Percentiles rank a stretch among this genome's conserved stretches.
Evolutionary conservation across 2,113 vertebrate species (phyloP).

Genomic region (Callospermophilus lateralis): DNA sequence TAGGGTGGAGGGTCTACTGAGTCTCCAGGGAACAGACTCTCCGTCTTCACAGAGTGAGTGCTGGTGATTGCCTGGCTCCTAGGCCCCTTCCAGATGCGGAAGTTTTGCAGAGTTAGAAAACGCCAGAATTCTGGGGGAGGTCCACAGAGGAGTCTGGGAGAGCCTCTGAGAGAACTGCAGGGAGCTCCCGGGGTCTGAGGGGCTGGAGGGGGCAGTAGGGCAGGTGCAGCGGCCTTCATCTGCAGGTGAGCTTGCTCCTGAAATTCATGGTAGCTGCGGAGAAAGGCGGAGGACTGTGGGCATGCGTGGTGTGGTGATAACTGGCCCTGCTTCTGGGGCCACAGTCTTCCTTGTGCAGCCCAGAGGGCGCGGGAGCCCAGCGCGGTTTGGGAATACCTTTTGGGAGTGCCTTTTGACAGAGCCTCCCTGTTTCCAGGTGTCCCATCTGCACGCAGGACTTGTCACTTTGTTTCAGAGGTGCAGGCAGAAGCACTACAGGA

Average conservation of each 20-base stretch:
- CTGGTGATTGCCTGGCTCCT: not conserved
- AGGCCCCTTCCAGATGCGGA: not conserved
- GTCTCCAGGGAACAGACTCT: not conserved
- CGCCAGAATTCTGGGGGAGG: not conserved
- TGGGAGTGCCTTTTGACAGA: not conserved
- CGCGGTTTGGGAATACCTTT: accelerated
- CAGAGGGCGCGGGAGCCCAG: accelerated
- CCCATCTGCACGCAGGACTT: not conserved
- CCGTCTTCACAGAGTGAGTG: not conserved
- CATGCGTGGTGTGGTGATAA: accelerated
- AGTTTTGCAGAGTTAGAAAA: not conserved
- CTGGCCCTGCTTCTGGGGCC: not conserved
- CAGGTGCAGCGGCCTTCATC: not conserved
- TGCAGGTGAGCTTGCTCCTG: not conserved
- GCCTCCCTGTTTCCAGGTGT: not conserved
- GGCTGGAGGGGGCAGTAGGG: not conserved
- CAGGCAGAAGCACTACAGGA: not conserved
- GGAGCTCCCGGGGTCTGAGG: accelerated
- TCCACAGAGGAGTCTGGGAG: too few species aligned
- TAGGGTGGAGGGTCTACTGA: not conserved
- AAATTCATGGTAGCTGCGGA: not conserved
- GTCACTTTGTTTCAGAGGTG: not conserved
- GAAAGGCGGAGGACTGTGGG: not conserved
- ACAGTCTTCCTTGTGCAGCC: not conserved
- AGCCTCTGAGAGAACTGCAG: not conserved